Base-by-base conservation (phyloP, 2,113 vertebrate species). In the Cololabis saira region DNA sequence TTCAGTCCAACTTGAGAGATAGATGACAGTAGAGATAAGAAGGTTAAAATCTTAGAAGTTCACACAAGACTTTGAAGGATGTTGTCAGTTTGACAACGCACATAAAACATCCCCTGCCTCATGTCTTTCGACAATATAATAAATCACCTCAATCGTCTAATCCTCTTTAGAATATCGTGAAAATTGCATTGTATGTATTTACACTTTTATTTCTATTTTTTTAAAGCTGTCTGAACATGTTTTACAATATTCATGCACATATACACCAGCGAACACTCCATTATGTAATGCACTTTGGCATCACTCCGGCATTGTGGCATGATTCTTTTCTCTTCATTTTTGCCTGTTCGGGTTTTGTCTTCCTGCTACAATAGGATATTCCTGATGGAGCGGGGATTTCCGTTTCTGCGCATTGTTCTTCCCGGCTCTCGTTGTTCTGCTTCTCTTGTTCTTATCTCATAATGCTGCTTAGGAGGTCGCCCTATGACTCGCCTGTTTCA, bases 351-450 rank as follows among this genome's bases (percentile, higher is more conserved):
- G 56, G 33, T 65, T 85, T 80, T 90, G 76, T 89, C 69, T 87
- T 41, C 12, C 65, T 42, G 59, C 66, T 81, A 89, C 87, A 93
- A 89, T 87, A 60, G 77, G 64, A 84, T 87, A 81, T 79, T 85
- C 80, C 77, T 90, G 81, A 85, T 80, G 70, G 27, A 51, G 17
- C n/a, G 13, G 57, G 73, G 74, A 73, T 84, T 85, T 87, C 73
- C 74, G 70, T 89, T 75, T 71, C 45, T 10, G 13, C 53, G 61
- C 61, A 86, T 91, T 84, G 82, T 88, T 88, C 75, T 69, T 52
- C n/a, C 75, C 47, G 59, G 74, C 87, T 79, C 81, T 88, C 83
- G 76, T 89, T 70, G 78, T 78, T 76, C 74, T 69, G 56, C 5
- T 33, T 52, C 74, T 80, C 76, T 85, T 88, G 82, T 88, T 88